Conservation (phyloP, 2,113 vertebrate genomes). For the Conger conger region DNA sequence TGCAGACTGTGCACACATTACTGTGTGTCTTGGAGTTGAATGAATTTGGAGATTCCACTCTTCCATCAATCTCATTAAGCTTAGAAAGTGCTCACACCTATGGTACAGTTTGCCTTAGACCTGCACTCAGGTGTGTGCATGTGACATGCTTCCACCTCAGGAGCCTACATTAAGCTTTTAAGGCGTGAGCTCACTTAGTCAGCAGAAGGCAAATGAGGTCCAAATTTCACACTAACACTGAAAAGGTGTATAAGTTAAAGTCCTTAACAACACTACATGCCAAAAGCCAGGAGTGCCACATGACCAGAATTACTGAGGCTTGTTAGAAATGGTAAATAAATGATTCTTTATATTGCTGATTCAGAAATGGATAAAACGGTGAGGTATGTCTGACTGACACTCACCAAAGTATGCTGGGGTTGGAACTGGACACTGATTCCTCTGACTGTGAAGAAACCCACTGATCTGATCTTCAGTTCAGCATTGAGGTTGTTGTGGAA, state of each 20-base stretch:
- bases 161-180: too few species aligned
- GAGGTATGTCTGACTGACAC: conserved; percentile 39
- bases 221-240: too few species aligned
- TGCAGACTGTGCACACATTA: not conserved
- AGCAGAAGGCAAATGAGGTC: too few species aligned
- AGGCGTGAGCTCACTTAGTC: too few species aligned
- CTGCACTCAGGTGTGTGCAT: too few species aligned
- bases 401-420: conserved; percentile 86
- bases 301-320: not conserved
- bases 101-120: too few species aligned
- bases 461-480: conserved; percentile 86
- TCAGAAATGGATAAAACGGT: not conserved
- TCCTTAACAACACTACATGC: not conserved
- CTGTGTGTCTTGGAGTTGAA: not conserved
- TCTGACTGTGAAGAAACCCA: conserved; percentile 84
- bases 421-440: conserved; percentile 90
- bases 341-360: not conserved
- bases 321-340: conserved; percentile 3
- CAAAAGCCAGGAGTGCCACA: not conserved
- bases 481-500: conserved; percentile 81
- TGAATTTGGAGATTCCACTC: not conserved
- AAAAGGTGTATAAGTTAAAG: too few species aligned
- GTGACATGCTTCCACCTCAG: too few species aligned
- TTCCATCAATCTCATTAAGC: not conserved
- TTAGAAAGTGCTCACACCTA: too few species aligned